A percentile compares a stretch with the other conserved stretches of the same genome.
phyloP scores from a whole-genome alignment of 2,888 invertebrate genomes.

The Drosophila atripex region DNA sequence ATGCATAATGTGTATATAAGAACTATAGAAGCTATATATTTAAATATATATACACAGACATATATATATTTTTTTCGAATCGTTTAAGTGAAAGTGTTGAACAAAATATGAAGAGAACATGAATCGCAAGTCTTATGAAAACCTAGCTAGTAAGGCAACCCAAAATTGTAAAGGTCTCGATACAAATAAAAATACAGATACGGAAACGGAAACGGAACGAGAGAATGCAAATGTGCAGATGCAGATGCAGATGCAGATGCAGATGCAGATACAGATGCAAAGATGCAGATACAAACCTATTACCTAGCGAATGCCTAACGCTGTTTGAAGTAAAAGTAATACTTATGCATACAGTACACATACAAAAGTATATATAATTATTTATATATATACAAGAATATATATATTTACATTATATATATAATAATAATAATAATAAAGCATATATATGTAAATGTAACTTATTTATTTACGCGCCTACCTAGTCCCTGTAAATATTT shows the following conservation, averaged over 20 bases:
- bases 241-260: constrained; percentile 19
- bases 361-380: neutral
- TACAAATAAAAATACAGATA: constrained; percentile 10
- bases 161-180: constrained; percentile 58
- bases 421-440: neutral
- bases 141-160: constrained; percentile 81
- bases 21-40: constrained; percentile 21
- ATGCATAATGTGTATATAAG: constrained; percentile 37
- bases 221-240: constrained; percentile 4
- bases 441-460: constrained; percentile 37
- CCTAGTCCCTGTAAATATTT: constrained; percentile 34
- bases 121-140: constrained; percentile 84
- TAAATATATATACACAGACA: constrained; percentile 19
- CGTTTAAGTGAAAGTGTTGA: constrained; percentile 64
- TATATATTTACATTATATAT: constrained; percentile 19
- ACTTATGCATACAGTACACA: constrained; percentile 4
- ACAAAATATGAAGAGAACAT: constrained; percentile 73
- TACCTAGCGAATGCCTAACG: constrained; percentile 40
- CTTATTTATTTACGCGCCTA: constrained; percentile 59
- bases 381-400: neutral
- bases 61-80: constrained; percentile 65
- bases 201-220: constrained; percentile 8
- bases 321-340: constrained; percentile 27
- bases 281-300: constrained; percentile 20
- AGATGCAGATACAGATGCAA: constrained; percentile 9